Percentiles rank a stretch among this genome's conserved stretches.
phyloP scores from a whole-genome alignment of 2,888 invertebrate species.

The Ernsta delagoae region DNA sequence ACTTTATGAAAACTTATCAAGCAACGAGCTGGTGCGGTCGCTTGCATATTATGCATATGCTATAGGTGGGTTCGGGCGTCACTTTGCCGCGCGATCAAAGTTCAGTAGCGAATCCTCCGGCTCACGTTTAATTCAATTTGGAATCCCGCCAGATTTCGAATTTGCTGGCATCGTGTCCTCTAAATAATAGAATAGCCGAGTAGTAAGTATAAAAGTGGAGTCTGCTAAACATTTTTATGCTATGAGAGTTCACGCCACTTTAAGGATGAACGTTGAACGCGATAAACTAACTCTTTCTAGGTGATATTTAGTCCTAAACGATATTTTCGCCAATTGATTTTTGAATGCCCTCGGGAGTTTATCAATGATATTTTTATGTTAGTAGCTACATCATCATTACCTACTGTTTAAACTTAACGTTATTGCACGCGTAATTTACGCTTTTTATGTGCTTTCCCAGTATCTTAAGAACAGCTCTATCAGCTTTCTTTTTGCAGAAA shows the following conservation, averaged over 20 bases:
- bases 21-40: slow-evolving; percentile 25
- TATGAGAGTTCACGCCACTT: slow-evolving; percentile 28
- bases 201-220: slow-evolving; percentile 34
- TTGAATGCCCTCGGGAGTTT: background rate
- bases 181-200: slow-evolving; percentile 75
- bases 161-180: slow-evolving; percentile 71
- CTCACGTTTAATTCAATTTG: slow-evolving; percentile 81
- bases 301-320: background rate
- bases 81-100: slow-evolving; percentile 68
- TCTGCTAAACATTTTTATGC: slow-evolving; percentile 32
- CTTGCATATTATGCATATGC: slow-evolving; percentile 38
- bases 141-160: slow-evolving; percentile 75
- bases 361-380: background rate
- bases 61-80: slow-evolving; percentile 48
- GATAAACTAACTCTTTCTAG: slow-evolving; percentile 7
- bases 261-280: slow-evolving; percentile 17
- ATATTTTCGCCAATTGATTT: background rate
- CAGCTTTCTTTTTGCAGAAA: background rate
- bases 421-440: no score
- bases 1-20: slow-evolving; percentile 36
- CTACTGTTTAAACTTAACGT: no score
- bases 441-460: no score
- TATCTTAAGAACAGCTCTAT: no score
- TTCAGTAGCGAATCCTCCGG: slow-evolving; percentile 61
- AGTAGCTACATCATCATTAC: background rate